Evolutionary conservation across 64 coral and sea anemone species (phyloP).

Genomic region (Stichodactyla mertensii): DNA sequence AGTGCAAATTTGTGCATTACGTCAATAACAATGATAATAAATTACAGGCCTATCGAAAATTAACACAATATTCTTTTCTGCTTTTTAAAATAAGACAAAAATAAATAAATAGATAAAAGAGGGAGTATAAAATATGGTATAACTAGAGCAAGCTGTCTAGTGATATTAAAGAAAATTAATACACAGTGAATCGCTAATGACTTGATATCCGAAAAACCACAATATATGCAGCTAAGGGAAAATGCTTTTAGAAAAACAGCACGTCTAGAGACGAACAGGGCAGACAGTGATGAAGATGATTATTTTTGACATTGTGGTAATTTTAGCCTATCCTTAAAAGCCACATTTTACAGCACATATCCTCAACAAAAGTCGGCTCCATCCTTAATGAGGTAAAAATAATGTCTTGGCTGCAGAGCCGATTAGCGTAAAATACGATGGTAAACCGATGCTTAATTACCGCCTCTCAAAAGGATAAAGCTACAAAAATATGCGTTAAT

Average conservation of each 20-base stretch:
- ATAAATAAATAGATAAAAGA: no score
- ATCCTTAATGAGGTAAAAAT: neutral
- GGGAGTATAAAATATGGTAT: neutral
- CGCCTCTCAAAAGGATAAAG: neutral
- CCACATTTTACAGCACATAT: slow-evolving; percentile 1
- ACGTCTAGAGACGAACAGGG: neutral
- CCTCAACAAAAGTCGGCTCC: neutral
- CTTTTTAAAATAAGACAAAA: no score
- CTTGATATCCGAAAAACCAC: neutral
- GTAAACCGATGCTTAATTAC: neutral
- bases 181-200: neutral
- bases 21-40: no score
- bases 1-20: no score
- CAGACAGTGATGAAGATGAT: neutral
- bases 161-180: neutral
- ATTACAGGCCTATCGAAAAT: no score
- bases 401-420: neutral
- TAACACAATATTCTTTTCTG: no score
- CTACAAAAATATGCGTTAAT: neutral
- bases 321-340: neutral
- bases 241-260: neutral
- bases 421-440: neutral
- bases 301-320: neutral
- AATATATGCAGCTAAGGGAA: neutral
- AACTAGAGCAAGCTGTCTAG: neutral